Percentiles rank a stretch among this genome's conserved stretches.
These are phyloP conservation scores for Ceryle rudis DNA, from an alignment of 2,797 vertebrate species.

Conservation along the genomic window DNA sequence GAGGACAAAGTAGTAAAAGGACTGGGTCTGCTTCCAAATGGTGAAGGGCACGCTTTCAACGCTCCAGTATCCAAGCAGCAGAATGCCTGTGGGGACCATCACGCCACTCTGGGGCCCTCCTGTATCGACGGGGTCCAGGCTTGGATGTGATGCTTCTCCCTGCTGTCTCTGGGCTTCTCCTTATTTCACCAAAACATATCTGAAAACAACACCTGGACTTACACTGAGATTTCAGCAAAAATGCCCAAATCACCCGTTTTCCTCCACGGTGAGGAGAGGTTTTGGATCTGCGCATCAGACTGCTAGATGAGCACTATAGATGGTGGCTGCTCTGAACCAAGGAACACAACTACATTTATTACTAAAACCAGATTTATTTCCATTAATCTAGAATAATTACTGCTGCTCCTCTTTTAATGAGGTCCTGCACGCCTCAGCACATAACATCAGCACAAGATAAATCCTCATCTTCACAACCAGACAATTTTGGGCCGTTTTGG, in stretches of 20 bases:
- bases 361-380: slow-evolving; percentile 16
- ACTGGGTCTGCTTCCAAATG: slow-evolving; percentile 20
- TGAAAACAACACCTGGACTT: not conserved
- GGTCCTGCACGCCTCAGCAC: not conserved
- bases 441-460: not conserved
- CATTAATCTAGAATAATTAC: not conserved
- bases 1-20: slow-evolving; percentile 52
- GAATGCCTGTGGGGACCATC: not conserved
- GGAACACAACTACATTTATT: not conserved
- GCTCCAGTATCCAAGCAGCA: not conserved
- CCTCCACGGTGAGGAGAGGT: not conserved
- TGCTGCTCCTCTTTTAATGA: not conserved
- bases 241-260: not conserved
- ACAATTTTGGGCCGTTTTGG: not conserved
- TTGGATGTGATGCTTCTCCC: not conserved
- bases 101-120: not conserved
- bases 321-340: not conserved
- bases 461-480: not conserved
- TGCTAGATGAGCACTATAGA: not conserved
- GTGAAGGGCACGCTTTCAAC: not conserved
- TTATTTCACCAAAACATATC: not conserved
- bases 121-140: rapidly evolving
- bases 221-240: not conserved
- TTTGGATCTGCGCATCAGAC: not conserved
- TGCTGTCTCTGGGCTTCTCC: not conserved